Base-by-base conservation (phyloP, 2,113 vertebrate genomes). In the Hyperoodon ampullatus region DNA sequence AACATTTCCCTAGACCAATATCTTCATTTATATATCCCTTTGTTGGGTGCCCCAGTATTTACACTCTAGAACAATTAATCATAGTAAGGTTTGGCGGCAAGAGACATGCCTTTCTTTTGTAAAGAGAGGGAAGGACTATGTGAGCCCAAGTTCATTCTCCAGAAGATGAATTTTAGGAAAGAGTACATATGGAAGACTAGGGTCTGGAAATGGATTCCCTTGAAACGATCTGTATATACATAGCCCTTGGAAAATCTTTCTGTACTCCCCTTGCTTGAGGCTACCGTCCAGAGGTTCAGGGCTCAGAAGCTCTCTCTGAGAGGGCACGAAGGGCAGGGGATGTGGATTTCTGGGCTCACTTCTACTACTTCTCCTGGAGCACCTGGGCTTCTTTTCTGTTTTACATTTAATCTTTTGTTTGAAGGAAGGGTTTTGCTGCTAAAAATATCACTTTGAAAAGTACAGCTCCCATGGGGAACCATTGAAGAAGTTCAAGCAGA, bases 401-500 rank as follows among this genome's bases (percentile, higher is more conserved):
- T 93, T 87, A 66, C 39, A 33, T 91, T 93, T 95, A 86, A 88
- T 58, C 42, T 94, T 93, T 85, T 70, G 42, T 97, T 93, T 97
- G 87, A 94, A 93, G 78, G 61, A 28, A 86, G 24, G 19, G 4
- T 74, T 97, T 96, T 89, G 55, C 28, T 84, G 58, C 94, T 94
- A 97, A 96, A 94, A 94, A 92, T 92, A 96, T 84, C n/a, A 91
- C 15, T 65, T 60, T 90, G 88, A 80, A 88, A 96, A 94, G 75
- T 53, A 93, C 44, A 90, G 65, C 63, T 94, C 96, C 75, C 65
- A 63, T 55, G 33, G 94, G n/a, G 94, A 88, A 80, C 81, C 81
- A 90, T 90, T 95, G 88, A 53, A 89, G 96, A 60, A 86, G 96
- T 95, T 94, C 68, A 94, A 96, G 63, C 84, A 90, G 50, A 60